These are phyloP conservation scores for Microctonus brassicae DNA, from an alignment of 2,888 invertebrate species.

Conservation along the genomic window DNA sequence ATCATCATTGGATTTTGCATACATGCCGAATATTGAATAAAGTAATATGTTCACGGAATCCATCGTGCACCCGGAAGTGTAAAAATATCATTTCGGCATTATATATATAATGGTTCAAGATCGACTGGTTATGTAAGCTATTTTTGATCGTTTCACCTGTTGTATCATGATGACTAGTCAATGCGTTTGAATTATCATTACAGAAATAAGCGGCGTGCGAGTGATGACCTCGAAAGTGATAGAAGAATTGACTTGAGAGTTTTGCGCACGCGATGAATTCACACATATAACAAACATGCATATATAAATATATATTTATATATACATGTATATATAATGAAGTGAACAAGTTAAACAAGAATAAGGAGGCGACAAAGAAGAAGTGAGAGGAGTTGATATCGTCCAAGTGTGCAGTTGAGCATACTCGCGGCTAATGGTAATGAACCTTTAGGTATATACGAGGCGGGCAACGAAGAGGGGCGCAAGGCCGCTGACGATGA, in stretches of 20 bases:
- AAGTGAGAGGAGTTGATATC: constrained; percentile 19
- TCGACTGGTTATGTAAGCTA: background rate
- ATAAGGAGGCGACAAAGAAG: background rate
- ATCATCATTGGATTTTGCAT: background rate
- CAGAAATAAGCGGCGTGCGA: background rate
- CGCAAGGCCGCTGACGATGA: constrained; percentile 65
- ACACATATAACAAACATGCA: background rate
- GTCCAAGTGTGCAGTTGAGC: constrained; percentile 24
- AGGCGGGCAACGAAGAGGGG: constrained; percentile 32
- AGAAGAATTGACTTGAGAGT: background rate
- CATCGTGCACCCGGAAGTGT: background rate
- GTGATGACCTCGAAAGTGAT: background rate
- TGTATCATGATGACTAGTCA: background rate
- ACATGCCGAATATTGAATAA: background rate
- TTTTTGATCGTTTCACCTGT: constrained; percentile 8
- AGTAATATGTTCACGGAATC: background rate
- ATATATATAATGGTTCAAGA: background rate
- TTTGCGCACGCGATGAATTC: constrained; percentile 17
- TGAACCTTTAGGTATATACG: constrained; percentile 62
- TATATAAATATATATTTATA: background rate
- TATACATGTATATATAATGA: background rate
- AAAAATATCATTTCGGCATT: background rate
- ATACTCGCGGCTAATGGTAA: constrained; percentile 64
- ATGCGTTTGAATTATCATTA: background rate
- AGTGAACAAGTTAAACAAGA: background rate